A percentile compares a stretch with the other conserved stretches of the same genome.
These are phyloP conservation scores for Drusus annulatus DNA, from an alignment of 1,140 invertebrate species.

Conservation along the genomic window DNA sequence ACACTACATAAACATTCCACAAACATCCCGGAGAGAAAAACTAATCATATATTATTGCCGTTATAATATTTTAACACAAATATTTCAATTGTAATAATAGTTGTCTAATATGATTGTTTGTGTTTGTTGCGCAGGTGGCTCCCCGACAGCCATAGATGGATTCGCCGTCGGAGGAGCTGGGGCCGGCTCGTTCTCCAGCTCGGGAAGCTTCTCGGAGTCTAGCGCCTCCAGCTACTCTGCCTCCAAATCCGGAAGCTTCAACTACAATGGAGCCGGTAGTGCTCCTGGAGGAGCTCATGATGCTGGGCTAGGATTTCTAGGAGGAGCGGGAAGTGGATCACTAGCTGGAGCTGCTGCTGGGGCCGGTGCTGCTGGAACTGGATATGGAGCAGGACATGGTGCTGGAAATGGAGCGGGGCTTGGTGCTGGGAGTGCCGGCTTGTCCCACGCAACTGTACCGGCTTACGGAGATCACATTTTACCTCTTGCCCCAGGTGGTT, in stretches of 20 bases:
- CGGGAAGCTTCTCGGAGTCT: constrained; percentile 49
- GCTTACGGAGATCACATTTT: constrained; percentile 12
- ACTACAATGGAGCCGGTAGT: constrained; percentile 6
- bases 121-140: no score
- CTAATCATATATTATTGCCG: no score
- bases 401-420: constrained; percentile 1
- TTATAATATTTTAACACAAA: no score
- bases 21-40: no score
- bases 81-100: no score
- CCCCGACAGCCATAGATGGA: no score
- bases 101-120: no score
- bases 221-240: constrained; percentile 44
- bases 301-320: not conserved
- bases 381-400: not conserved
- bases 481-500: not conserved
- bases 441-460: no score
- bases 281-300: not conserved
- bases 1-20: no score
- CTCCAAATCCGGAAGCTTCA: constrained; percentile 50
- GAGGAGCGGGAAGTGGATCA: not conserved
- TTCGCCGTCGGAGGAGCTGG: not conserved
- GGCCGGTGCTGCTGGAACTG: not conserved
- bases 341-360: not conserved
- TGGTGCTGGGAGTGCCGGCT: no score
- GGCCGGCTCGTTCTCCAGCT: constrained; percentile 30